Evolutionary conservation across 2,888 invertebrate species (phyloP), one percentile per base, ranked within the genome.

Genomic region (Dolichopus griseipennis): DNA sequence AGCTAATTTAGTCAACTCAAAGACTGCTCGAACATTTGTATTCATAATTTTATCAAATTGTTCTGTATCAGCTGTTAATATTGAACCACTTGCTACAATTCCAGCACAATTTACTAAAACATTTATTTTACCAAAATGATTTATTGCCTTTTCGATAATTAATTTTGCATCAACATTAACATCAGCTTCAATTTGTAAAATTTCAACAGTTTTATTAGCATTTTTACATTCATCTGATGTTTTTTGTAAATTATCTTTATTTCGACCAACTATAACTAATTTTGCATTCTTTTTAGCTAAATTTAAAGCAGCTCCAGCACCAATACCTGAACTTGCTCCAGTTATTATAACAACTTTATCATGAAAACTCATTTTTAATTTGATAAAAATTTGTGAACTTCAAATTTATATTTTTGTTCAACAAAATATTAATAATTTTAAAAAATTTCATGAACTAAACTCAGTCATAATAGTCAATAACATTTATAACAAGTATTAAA

Each of bases 91-190:
- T 76, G 88, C 89, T 67, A 93, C 77, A 68, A 90, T 85, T 21
- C 96, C 96, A 68, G 95, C 95, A 82, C 91, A 93, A 78, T 96
- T 94, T 0, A 94, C 85, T 65, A 93, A 79, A 27, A 93, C 85
- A 82, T 94, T 91, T 27, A 94, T 79, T 78, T 85, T 85, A 2
- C 86, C 85, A 76, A 84, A 93, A 71, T 86, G 84, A 33, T 85
- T 82, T n/a, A 93, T 82, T 0, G 91, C 89, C 43, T 84, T 81
- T 67, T 89, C 85, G 0, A 94, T 77, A 71, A 93, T 85, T 8
- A 83, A 84, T 74, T 87, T 85, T 0, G 88, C 85, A 73, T 92
- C 91, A 34, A 72, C 74, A 15, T 78, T 80, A 76, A 91, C 90
- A 72, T 87, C 87, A 2, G 87, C 88, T 73, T 71, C 68, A 61